Evolutionary conservation across 1,140 invertebrate species (phyloP), one percentile per base, ranked within the genome.

Genomic region (Carcinoscorpius rotundicauda): DNA sequence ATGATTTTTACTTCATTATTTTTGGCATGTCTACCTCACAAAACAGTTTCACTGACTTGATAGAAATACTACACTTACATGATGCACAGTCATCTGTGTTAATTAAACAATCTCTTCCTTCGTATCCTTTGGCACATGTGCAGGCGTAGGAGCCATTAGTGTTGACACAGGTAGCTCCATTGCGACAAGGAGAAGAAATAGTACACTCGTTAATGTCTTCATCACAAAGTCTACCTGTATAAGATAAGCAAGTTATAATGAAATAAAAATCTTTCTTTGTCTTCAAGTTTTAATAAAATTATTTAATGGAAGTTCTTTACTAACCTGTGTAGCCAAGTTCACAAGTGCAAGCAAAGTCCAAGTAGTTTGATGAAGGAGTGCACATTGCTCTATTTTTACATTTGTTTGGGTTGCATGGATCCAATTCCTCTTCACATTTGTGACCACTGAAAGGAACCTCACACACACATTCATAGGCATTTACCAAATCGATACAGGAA

Each of bases 291-390:
- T 29, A 29, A 2, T 29, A 29, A 29, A 29, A 29, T 29, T 29
- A 29, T 29, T 29, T 29, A 52, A 3, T 56, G 63, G 3, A 55
- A 49, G 10, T 0, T 50, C 10, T 58, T 8, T 52, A 58, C 48
- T 65, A 63, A 65, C 71, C 91, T 4, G 87, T 90, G 76, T 90
- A 95, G 3, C 91, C 91, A 52, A 88, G 80, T 5, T 87, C 85
- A 74, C 93, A 97, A 53, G 86, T 85, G 76, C 93, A 97, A 0
- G 88, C 86, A 71, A 94, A 94, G 74, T 94, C 91, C 66, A 88
- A 76, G 77, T 88, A 95, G 65, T 93, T 94, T 0, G 87, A 86
- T 9, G 89, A 92, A 0, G 93, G 92, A 6, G 86, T 85, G 73
- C 92, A 95, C 58, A 85, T 86, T 0, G 91, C 91, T 53, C 86